Evolutionary conservation across 2,797 vertebrate genomes (phyloP).

Genomic region (Urophycis tenuis): DNA sequence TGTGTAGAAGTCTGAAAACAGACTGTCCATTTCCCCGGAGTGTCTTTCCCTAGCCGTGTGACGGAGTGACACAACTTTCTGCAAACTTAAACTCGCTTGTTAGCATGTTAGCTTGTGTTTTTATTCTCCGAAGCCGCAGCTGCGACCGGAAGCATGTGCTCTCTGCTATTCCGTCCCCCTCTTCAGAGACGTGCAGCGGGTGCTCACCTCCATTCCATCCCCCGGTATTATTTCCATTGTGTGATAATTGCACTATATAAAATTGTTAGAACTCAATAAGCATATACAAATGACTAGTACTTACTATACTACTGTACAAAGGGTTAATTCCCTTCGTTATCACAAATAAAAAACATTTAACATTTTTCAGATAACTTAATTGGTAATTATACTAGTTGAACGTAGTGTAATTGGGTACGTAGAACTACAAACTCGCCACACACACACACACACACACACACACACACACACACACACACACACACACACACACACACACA

Average conservation of each 20-base stretch:
- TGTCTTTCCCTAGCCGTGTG: constrained; percentile 36
- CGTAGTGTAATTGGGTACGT: neutral
- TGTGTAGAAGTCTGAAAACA: constrained; percentile 30
- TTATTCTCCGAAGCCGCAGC: constrained; percentile 48
- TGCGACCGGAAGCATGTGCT: constrained; percentile 62
- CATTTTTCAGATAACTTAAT: neutral
- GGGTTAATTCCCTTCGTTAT: neutral
- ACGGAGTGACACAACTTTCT: constrained; percentile 55
- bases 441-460: no score
- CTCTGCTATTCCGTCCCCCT: constrained; percentile 26
- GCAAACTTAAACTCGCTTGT: constrained; percentile 44
- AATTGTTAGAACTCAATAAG: no score
- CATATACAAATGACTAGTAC: no score
- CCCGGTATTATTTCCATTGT: no score
- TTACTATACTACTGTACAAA: neutral
- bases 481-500: neutral
- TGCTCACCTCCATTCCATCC: neutral
- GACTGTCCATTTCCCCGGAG: constrained; percentile 41
- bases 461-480: no score
- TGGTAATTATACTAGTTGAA: neutral
- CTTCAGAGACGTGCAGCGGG: neutral
- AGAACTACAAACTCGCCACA: neutral
- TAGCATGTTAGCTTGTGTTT: constrained; percentile 32
- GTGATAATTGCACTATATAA: no score
- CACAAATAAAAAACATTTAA: neutral